Conservation (phyloP, 1,140 invertebrate genomes). For the Charaxes varanes region DNA sequence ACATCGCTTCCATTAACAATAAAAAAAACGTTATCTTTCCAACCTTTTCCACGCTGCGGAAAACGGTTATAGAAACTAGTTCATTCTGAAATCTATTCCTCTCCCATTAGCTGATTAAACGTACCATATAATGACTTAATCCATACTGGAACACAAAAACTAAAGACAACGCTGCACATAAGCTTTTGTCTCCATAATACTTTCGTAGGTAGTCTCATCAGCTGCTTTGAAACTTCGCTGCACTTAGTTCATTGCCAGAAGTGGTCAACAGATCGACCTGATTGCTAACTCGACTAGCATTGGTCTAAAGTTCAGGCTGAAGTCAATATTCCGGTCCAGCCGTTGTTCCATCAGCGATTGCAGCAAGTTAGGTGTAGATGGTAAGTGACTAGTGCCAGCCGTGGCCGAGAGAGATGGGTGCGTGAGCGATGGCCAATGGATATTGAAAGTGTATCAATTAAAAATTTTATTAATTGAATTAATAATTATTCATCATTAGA, state of each 20-base stretch:
- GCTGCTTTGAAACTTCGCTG: conserved; percentile 4
- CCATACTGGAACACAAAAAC: conserved; percentile 3
- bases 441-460: too few species aligned
- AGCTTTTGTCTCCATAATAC: conserved; percentile 9
- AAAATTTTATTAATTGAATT: too few species aligned
- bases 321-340: conserved; percentile 5
- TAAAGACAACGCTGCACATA: conserved; percentile 9
- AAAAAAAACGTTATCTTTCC: conserved; percentile 12
- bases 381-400: conserved; percentile 48
- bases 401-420: conserved; percentile 46
- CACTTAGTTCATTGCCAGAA: conserved; percentile 10
- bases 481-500: too few species aligned
- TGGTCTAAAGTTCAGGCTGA: conserved; percentile 7
- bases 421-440: conserved; percentile 47
- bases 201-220: conserved; percentile 3
- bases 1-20: conserved; percentile 15
- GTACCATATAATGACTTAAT: not conserved
- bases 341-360: conserved; percentile 38
- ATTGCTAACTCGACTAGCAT: conserved; percentile 14
- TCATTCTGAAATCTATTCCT: conserved; percentile 11
- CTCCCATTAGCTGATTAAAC: conserved; percentile 12
- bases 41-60: conserved; percentile 29
- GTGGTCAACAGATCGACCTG: conserved; percentile 5
- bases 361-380: conserved; percentile 18
- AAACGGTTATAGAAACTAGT: conserved; percentile 22